A percentile compares a stretch with the other conserved stretches of the same genome.
Evolutionary conservation across 2,113 vertebrate species (phyloP).

Genomic region (Tricholaema leucomelas): DNA sequence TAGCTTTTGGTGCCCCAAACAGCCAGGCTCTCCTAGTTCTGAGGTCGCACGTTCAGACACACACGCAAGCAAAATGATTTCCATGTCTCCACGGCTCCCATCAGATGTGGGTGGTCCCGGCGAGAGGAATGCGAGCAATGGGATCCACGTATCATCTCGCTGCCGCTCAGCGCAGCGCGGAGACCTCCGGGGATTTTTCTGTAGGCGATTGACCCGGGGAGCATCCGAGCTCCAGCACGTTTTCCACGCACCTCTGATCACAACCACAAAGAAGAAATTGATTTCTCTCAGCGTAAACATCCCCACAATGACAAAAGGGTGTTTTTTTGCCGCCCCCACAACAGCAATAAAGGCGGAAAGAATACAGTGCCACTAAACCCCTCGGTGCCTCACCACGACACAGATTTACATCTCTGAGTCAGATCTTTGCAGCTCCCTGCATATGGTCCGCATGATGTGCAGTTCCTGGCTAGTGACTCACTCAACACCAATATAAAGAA

Average conservation of each 20-base stretch:
- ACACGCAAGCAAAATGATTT: background rate
- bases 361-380: background rate
- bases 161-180: background rate
- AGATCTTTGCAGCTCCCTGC: slow-evolving; percentile 61
- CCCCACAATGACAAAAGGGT: background rate
- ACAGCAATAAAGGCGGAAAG: background rate
- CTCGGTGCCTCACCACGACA: slow-evolving; percentile 21
- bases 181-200: background rate
- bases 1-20: background rate
- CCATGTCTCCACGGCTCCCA: slow-evolving; percentile 19
- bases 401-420: slow-evolving; percentile 65
- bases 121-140: background rate
- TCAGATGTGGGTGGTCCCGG: slow-evolving; percentile 50
- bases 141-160: background rate
- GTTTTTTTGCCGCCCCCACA: background rate
- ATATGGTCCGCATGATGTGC: slow-evolving; percentile 45
- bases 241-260: background rate
- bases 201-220: background rate
- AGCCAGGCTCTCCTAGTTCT: background rate
- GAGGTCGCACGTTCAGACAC: background rate
- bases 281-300: background rate
- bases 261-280: background rate
- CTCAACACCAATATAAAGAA: background rate
- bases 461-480: slow-evolving; percentile 56
- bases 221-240: background rate